A percentile compares a stretch with the other conserved stretches of the same genome.
Conservation (phyloP, 92 coral and sea anemone species). For the Porites cylindrica region DNA sequence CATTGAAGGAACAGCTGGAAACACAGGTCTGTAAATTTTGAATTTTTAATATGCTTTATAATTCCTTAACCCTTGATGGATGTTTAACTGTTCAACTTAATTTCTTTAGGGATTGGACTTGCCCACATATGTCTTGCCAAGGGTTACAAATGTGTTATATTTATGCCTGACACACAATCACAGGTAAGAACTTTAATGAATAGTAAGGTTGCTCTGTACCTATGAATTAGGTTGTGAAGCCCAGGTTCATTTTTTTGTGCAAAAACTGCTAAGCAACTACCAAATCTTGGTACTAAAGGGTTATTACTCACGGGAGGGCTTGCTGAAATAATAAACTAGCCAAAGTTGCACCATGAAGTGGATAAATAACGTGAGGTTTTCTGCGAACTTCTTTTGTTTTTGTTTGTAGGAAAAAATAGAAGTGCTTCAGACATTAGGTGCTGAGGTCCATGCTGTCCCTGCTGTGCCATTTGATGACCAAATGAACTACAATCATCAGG, state of each 20-base stretch:
- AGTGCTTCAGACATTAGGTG: slow-evolving; percentile 86
- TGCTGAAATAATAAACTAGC: too few relatives aligned
- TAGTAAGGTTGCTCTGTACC: not conserved
- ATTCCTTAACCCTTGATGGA: not conserved
- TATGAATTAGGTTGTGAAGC: too few relatives aligned
- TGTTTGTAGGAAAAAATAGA: slow-evolving; percentile 90
- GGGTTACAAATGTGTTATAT: slow-evolving; percentile 96
- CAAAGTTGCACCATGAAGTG: too few relatives aligned
- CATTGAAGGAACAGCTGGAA: slow-evolving; percentile 99
- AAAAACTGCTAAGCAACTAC: too few relatives aligned
- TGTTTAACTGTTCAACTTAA: not conserved
- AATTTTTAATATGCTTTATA: not conserved
- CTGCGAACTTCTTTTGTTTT: not conserved
- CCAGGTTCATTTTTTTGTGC: too few relatives aligned
- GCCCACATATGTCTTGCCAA: slow-evolving; percentile 98
- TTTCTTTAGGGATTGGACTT: slow-evolving; percentile 86
- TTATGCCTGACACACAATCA: slow-evolving; percentile 97
- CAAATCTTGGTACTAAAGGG: too few relatives aligned
- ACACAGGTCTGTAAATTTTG: slow-evolving; percentile 74
- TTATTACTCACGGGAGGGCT: too few relatives aligned
- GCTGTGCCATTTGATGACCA: slow-evolving; percentile 94
- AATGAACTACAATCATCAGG: slow-evolving; percentile 96
- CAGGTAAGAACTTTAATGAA: slow-evolving; percentile 63
- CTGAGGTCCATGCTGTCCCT: slow-evolving; percentile 93
- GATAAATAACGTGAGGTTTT: too few relatives aligned